These are phyloP conservation scores for Lutjanus campechanus DNA, from an alignment of 2,797 vertebrate genomes.

Conservation along the genomic window DNA sequence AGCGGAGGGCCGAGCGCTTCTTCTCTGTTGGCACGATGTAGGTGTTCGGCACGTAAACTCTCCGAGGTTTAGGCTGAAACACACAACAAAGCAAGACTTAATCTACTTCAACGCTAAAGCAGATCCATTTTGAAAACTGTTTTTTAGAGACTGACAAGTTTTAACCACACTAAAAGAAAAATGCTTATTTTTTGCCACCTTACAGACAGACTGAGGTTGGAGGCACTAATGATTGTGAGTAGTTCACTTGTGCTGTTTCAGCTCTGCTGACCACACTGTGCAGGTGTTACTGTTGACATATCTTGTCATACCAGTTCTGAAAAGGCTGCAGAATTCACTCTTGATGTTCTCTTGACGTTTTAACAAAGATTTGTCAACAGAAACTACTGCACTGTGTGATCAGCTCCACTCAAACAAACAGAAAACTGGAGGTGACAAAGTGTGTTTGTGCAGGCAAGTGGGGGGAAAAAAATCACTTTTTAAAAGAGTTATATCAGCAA, in stretches of 20 bases:
- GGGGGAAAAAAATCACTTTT: no score
- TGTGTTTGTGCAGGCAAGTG: no score
- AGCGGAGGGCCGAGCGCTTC: slow-evolving; percentile 90
- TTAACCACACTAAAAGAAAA: background rate
- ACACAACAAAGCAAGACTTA: background rate
- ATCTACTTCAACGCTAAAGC: background rate
- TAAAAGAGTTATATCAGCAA: no score
- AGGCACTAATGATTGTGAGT: background rate
- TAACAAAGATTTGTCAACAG: background rate
- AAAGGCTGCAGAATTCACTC: background rate
- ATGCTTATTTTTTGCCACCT: background rate
- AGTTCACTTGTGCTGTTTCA: background rate
- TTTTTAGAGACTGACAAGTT: no score
- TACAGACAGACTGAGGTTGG: background rate
- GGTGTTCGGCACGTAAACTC: slow-evolving; percentile 83
- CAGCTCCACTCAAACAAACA: background rate
- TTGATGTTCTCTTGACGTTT: background rate
- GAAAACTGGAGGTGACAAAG: no score
- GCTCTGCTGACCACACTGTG: no score
- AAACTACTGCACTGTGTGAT: background rate
- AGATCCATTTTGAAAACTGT: background rate
- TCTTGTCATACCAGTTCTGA: background rate
- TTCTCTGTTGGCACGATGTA: slow-evolving; percentile 92
- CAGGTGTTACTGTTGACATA: background rate
- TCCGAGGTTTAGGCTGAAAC: slow-evolving; percentile 79